A percentile compares a stretch with the other conserved stretches of the same genome.
These are phyloP conservation scores for Oreohelix idahoensis DNA, from an alignment of 1,140 invertebrate species.

Conservation along the genomic window DNA sequence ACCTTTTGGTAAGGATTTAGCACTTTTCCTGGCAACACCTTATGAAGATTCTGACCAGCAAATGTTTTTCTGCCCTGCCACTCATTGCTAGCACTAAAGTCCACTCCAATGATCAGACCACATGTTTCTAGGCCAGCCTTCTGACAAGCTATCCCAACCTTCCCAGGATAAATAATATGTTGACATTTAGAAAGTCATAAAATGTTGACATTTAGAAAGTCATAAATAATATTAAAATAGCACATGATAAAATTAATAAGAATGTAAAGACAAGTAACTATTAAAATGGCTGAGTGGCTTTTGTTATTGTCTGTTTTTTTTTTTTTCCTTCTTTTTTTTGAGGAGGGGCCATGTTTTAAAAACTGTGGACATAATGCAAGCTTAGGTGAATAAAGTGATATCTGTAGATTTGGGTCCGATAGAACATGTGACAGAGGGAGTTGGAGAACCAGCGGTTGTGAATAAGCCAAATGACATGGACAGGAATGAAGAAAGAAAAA, in stretches of 20 bases:
- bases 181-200: no score
- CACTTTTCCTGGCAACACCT: constrained; percentile 60
- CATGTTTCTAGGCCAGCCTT: constrained; percentile 74
- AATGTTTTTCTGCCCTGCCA: constrained; percentile 76
- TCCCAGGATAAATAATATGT: not conserved
- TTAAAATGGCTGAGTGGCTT: not conserved
- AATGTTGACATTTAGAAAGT: no score
- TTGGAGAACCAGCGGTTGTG: no score
- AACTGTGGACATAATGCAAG: no score
- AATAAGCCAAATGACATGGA: no score
- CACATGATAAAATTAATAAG: not conserved
- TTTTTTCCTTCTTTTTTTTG: no score
- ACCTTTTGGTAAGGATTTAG: constrained; percentile 73
- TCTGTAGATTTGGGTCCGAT: no score
- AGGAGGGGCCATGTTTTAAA: no score
- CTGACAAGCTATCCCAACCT: constrained; percentile 66
- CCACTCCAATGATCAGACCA: constrained; percentile 74
- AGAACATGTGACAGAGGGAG: no score
- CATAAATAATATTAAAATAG: not conserved
- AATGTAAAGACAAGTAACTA: not conserved
- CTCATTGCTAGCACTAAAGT: constrained; percentile 77
- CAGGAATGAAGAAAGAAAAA: no score
- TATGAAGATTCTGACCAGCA: constrained; percentile 72
- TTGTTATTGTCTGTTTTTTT: no score
- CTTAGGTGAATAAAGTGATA: no score